Base-by-base conservation (phyloP, 2,113 vertebrate species). In the Beaufortia kweichowensis region DNA sequence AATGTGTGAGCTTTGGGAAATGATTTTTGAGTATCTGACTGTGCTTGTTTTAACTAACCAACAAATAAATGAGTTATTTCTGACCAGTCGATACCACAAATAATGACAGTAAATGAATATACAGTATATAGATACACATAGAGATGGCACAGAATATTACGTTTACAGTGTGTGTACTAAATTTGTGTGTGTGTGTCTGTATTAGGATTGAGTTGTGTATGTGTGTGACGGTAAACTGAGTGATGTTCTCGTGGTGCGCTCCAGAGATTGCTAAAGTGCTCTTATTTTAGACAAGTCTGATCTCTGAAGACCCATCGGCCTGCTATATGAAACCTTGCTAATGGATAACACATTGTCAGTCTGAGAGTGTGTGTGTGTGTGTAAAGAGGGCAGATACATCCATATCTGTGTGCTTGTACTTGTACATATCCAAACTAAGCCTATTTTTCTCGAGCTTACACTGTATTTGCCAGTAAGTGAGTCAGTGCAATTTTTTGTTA, bases 241-340 rank as follows among this genome's bases (percentile, higher is more conserved):
- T 76, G 76, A 68, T 56, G 79, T 81, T 66, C 77, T 78, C 71
- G 64, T 64, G 17, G 24, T 79, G 48, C 46, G 78, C 85, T 84
- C 84, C 41, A 69, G 85, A 86, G 85, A 86, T 82, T 80, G 76
- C 62, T 85, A 81, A 85, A 85, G 84, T 86, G 84, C 83, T 82
- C 83, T 85, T 86, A 84, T 86, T 86, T 86, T 86, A 85, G 83
- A 82, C 81, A 82, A 80, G 71, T 60, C 48, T 46, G 74, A 73
- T 85, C 82, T 86, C 82, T 66, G 80, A 84, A 82, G 85, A 74
- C 76, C 79, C 74, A 55, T 78, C 69, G 69, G 69, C 71, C 74
- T 79, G 85, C 82, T 84, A 86, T 85, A 64, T 81, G 85, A 86
- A 82, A 86, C 82, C 81, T 61, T 48, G 80, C 84, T 86, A 86